Percentiles rank a stretch among this genome's conserved stretches.
These are phyloP conservation scores for Agrotis ipsilon DNA, from an alignment of 2,888 invertebrate genomes.

Conservation along the genomic window DNA sequence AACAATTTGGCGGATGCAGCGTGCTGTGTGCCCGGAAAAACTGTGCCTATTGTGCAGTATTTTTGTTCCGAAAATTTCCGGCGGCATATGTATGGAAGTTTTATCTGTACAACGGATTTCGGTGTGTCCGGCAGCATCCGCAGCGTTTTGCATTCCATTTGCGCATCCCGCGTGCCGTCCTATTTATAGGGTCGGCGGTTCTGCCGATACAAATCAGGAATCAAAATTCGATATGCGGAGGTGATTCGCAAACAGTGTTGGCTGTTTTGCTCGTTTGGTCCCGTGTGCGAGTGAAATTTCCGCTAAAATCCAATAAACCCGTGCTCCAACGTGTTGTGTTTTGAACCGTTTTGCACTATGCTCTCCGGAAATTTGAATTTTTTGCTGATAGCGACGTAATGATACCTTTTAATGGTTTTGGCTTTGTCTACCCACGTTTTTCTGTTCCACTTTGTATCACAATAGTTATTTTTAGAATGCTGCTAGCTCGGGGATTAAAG, in stretches of 20 bases:
- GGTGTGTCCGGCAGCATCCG: constrained; percentile 68
- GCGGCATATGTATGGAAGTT: constrained; percentile 42
- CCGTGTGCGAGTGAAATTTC: constrained; percentile 82
- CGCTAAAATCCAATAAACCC: constrained; percentile 88
- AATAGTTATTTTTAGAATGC: constrained; percentile 34
- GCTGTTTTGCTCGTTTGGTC: constrained; percentile 77
- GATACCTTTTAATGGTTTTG: constrained; percentile 44
- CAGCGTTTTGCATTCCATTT: constrained; percentile 79
- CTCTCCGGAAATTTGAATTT: constrained; percentile 68
- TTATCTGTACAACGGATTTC: constrained; percentile 49
- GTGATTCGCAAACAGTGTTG: constrained; percentile 82
- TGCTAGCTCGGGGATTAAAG: constrained; percentile 21
- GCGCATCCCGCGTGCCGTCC: constrained; percentile 72
- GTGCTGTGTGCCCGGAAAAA: constrained; percentile 35
- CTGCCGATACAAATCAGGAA: constrained; percentile 82
- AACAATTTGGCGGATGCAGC: constrained; percentile 27
- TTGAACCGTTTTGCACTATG: constrained; percentile 59
- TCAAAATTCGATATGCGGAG: constrained; percentile 85
- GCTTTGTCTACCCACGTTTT: constrained; percentile 13
- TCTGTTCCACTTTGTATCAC: constrained; percentile 19
- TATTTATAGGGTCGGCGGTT: constrained; percentile 67
- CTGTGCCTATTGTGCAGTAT: constrained; percentile 44
- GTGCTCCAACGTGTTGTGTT: constrained; percentile 70
- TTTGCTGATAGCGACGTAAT: constrained; percentile 60
- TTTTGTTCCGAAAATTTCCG: constrained; percentile 47